Evolutionary conservation across 2,888 invertebrate species (phyloP), one percentile per base, ranked within the genome.

Genomic region (Brenthis ino): DNA sequence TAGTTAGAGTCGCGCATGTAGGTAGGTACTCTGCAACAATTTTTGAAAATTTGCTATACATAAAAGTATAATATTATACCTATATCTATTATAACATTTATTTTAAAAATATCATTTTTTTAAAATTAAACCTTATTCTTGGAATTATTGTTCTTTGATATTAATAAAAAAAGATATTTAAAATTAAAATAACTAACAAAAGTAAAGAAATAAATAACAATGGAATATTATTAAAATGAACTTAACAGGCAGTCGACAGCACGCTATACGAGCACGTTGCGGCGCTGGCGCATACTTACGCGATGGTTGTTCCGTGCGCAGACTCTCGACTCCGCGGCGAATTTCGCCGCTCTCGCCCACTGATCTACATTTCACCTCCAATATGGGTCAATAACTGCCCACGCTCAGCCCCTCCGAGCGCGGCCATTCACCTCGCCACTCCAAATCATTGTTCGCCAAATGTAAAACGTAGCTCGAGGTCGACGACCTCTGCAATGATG

Each of bases 351-450:
- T 89, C 88, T 93, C 93, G 93, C 93, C 93, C 93, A 93, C 93
- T 93, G 93, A 93, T 93, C 93, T 93, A 93, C 93, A 93, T 93
- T 93, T 92, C 88, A 91, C 91, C 87, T 85, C 85, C 84, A 91
- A 93, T 92, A 93, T 93, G 89, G 93, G 93, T 92, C 93, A 91
- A 92, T 93, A 92, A 92, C 93, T 93, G 92, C 91, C 92, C 90
- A 92, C 92, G 91, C 92, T 88, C 87, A 87, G 90, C 90, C 91
- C 91, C 91, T 87, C 88, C 86, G 87, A 80, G 83, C 85, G 86
- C 87, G 92, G 91, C 85, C 93, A 77, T 92, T 93, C 92, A 93
- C 91, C 92, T 91, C 91, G 87, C 90, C 87, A 89, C 88, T 90
- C 87, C 89, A 91, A 91, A 92, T 92, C 91, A 93, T 93, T 92